Conservation (phyloP, 2,797 vertebrate species). For the Serranus cabrilla region DNA sequence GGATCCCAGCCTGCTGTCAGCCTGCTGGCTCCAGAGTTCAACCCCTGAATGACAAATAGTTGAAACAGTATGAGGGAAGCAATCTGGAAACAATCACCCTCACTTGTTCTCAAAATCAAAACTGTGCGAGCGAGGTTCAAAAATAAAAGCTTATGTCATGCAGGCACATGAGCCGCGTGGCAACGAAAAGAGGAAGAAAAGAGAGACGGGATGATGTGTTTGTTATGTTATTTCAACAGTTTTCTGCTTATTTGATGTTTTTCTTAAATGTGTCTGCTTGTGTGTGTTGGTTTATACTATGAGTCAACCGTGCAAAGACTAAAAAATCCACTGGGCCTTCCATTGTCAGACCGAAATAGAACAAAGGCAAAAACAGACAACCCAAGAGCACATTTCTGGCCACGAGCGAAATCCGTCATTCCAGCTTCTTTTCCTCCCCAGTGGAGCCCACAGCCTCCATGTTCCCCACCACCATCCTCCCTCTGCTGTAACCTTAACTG, state of each 20-base stretch:
- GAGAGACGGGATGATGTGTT: not conserved
- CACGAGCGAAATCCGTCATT: constrained; percentile 63
- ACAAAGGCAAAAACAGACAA: constrained; percentile 68
- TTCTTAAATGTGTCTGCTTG: constrained; percentile 43
- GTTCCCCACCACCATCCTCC: not conserved
- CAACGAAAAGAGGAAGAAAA: not conserved
- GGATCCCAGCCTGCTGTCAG: constrained; percentile 36
- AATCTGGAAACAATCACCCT: constrained; percentile 79
- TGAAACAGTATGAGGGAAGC: constrained; percentile 34
- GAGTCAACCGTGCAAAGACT: constrained; percentile 59
- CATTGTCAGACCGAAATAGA: constrained; percentile 73
- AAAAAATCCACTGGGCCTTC: constrained; percentile 45
- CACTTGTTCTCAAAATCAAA: constrained; percentile 65
- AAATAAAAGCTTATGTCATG: constrained; percentile 74
- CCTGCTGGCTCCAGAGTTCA: constrained; percentile 38
- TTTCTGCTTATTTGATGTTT: constrained; percentile 44
- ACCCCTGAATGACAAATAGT: constrained; percentile 34
- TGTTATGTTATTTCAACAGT: constrained; percentile 19
- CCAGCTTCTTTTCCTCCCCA: constrained; percentile 42
- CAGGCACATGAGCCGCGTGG: constrained; percentile 52
- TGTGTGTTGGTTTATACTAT: constrained; percentile 51
- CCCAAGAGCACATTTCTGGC: constrained; percentile 71
- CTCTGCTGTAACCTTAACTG: constrained; percentile 62
- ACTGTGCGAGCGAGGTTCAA: constrained; percentile 56
- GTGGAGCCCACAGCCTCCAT: constrained; percentile 35